Evolutionary conservation across 2,888 invertebrate genomes (phyloP).

Genomic region (Dendrolimus houi): DNA sequence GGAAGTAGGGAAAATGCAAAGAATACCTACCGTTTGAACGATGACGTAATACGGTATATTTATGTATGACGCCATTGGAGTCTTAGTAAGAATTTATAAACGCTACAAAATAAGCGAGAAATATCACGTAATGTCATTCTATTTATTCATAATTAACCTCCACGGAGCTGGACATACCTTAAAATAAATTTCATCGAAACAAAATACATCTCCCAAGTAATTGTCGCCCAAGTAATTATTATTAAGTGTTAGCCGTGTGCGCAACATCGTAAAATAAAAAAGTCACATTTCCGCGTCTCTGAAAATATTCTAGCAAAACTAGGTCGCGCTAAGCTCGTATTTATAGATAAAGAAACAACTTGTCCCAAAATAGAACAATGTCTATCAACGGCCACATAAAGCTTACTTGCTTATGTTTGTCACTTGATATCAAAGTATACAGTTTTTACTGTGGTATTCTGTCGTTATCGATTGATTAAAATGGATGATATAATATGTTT

Average conservation of each 20-base stretch:
- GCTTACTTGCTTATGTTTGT: not conserved
- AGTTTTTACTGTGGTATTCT: too few relatives aligned
- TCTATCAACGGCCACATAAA: not conserved
- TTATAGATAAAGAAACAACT: slow-evolving; percentile 11
- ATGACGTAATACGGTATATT: not conserved
- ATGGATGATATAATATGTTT: not conserved
- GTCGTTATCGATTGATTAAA: not conserved
- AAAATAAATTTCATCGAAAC: too few relatives aligned
- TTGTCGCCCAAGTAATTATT: not conserved
- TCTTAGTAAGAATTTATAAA: not conserved
- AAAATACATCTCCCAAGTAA: not conserved
- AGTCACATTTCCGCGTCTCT: not conserved
- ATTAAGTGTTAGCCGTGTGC: not conserved
- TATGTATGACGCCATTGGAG: not conserved
- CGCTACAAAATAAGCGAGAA: not conserved
- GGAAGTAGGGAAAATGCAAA: too few relatives aligned
- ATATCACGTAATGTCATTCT: not conserved
- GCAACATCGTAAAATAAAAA: not conserved
- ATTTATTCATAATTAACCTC: not conserved
- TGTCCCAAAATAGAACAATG: not conserved
- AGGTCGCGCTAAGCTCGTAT: slow-evolving; percentile 17
- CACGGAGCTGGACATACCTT: not conserved
- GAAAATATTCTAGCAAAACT: slow-evolving; percentile 11
- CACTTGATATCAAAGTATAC: not conserved
- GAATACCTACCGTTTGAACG: not conserved